phyloP scores from a whole-genome alignment of 1,140 invertebrate genomes.

The Prorops nasuta region DNA sequence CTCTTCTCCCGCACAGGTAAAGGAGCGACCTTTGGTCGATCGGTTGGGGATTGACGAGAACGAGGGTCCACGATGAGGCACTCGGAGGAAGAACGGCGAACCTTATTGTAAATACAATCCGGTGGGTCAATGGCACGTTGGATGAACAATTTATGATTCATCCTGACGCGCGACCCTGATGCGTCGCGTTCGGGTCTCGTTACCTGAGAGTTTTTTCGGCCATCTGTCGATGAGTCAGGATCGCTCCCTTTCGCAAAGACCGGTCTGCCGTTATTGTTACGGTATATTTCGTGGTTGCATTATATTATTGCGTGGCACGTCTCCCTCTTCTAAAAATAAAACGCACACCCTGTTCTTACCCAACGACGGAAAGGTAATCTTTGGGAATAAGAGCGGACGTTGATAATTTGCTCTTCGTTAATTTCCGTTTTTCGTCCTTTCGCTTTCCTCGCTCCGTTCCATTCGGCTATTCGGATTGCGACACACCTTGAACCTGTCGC shows the following conservation, averaged over 20 bases:
- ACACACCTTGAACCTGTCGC: conserved; percentile 3
- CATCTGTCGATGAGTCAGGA: conserved; percentile 25
- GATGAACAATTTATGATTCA: too few species aligned
- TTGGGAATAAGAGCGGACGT: not conserved
- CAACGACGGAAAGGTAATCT: not conserved
- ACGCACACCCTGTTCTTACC: not conserved
- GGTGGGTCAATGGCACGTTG: too few species aligned
- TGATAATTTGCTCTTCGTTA: conserved; percentile 4
- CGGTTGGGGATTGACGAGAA: not conserved
- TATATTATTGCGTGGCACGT: too few species aligned
- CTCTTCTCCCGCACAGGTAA: conserved; percentile 50
- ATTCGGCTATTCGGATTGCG: conserved; percentile 1
- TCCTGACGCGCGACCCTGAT: conserved; percentile 7
- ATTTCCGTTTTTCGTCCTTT: conserved; percentile 1
- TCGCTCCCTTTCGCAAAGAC: conserved; percentile 24
- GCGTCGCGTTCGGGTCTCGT: conserved; percentile 1
- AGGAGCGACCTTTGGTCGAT: too few species aligned
- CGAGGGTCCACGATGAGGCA: too few species aligned
- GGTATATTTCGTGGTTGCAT: too few species aligned
- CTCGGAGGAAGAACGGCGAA: too few species aligned
- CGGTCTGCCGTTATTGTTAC: too few species aligned
- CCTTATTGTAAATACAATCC: too few species aligned
- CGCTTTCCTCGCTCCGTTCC: not conserved
- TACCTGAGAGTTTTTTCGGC: conserved; percentile 16
- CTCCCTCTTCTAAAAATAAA: too few species aligned